Base-by-base conservation (phyloP, 92 coral and sea anemone species). In the Palythoa heliodiscus region DNA sequence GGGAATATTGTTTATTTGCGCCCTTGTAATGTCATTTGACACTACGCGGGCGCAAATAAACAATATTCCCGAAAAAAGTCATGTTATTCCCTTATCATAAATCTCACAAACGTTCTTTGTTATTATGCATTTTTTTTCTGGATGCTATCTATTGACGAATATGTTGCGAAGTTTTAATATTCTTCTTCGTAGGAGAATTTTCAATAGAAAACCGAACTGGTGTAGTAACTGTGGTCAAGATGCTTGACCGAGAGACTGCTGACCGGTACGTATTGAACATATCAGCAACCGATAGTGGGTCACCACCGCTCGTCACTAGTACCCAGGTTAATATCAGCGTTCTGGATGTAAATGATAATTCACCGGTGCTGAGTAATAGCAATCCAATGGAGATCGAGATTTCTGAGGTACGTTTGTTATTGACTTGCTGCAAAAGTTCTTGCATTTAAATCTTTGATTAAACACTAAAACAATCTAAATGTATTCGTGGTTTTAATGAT, bases 321-420 rank as follows among this genome's bases (percentile, higher is more conserved):
- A 86, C 88, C 69, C 68, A 29, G 75, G 78, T 93, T 76, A 83
- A 66, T 20, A 75, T 93, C 37, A 75, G 73, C 66, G 95, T 93
- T 70, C 82, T 37, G 53, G 97, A 93, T 71, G 90, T 81, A 37
- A 93, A 93, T 63, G 97, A 93, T 47, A 92, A 92, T 61, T 39
- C 93, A 15, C 95, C 95, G 39, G 88, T 77, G 71, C 73, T 92
- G 17, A 82, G 72, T 22, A 80, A 70, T 39, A 76, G 83, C 67
- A 76, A 73, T 73, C 73, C 58, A 35, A 24, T 83, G 52, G 82
- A 52, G 24, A 86, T 82, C 50, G 73, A 80, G 7, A 57, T 92
- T 35, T 35, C 24, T 4, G 94, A 92, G 90, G 94, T 92, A 69
- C 8, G 48, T 7, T 25, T 29, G 13, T 69, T 22, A 12, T 11